Evolutionary conservation across 1,140 invertebrate genomes (phyloP).

Genomic region (Proales similis): DNA sequence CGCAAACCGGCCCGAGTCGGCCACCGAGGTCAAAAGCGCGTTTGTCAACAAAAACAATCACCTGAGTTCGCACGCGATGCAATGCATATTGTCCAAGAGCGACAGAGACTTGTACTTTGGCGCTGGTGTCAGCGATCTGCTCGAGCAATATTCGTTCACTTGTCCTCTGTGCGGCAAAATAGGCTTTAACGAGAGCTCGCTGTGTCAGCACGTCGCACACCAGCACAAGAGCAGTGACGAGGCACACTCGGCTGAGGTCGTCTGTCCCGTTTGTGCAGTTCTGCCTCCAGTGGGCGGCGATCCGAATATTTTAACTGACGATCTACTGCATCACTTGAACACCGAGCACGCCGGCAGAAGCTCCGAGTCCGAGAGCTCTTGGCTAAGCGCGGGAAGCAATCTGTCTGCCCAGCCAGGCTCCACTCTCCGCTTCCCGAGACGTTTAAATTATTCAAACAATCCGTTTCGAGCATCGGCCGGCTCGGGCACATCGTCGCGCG

Average conservation of each 20-base stretch:
- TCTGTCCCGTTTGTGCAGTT: conserved; percentile 91
- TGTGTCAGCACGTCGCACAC: conserved; percentile 82
- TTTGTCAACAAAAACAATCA: conserved; percentile 24
- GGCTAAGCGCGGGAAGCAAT: not conserved
- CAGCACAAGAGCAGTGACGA: conserved; percentile 73
- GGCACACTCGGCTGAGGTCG: conserved; percentile 51
- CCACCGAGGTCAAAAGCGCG: no score
- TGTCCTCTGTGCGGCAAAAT: conserved; percentile 92
- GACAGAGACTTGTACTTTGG: conserved; percentile 29
- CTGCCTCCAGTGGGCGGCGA: conserved; percentile 74
- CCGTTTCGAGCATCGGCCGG: not conserved
- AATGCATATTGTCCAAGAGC: conserved; percentile 49
- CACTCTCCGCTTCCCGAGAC: conserved; percentile 17
- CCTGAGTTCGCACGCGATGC: conserved; percentile 30
- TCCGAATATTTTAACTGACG: conserved; percentile 92
- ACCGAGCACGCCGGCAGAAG: conserved; percentile 66
- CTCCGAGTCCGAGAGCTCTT: not conserved
- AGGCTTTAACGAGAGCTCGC: conserved; percentile 74
- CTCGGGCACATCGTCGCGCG: not conserved
- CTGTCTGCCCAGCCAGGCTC: not conserved
- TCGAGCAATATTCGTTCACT: conserved; percentile 70
- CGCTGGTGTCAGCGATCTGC: not conserved
- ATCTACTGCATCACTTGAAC: conserved; percentile 89
- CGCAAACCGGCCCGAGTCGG: no score
- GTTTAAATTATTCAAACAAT: conserved; percentile 33